Base-by-base conservation (phyloP, 1,140 invertebrate species). In the Philotrypesis tridentata region DNA sequence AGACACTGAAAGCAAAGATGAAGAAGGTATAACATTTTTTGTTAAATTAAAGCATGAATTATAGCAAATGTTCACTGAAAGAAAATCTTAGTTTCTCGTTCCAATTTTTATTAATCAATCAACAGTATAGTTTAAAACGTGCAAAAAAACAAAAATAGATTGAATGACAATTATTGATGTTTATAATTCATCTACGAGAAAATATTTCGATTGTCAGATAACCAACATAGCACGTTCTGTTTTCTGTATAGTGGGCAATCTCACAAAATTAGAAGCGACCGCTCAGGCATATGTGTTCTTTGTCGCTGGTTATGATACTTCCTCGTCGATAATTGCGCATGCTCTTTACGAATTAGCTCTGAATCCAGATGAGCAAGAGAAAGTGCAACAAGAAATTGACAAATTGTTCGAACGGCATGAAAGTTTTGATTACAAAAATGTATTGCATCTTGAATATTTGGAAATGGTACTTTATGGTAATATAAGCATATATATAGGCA, bases 191-290 rank as follows among this genome's bases (percentile, higher is more conserved):
- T n/a, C n/a, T n/a, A n/a, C n/a, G n/a, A n/a, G n/a, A n/a, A n/a
- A n/a, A n/a, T n/a, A n/a, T n/a, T n/a, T n/a, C n/a, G n/a, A n/a
- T n/a, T n/a, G n/a, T n/a, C n/a, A n/a, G n/a, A n/a, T n/a, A n/a
- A n/a, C n/a, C n/a, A n/a, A n/a, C n/a, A 93, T 82, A 93, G 93
- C 83, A 85, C 89, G 29, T 84, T 86, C 31, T n/a, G n/a, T n/a
- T n/a, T n/a, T n/a, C n/a, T n/a, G 40, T 67, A n/a, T 33, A 75
- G 43, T 17, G 31, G 17, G 29, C 21, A 33, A 40, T 21, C 7
- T 7, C 1, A 40, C 27, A 1, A 68, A 70, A 48, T n/a, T 27
- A 3, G 33, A 77, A 25, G 74, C 74, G 2, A 12, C 17, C 5
- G 74, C 74, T 23, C 74, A 77, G 48, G 60, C 74, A 0, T 68